These are phyloP conservation scores for Callyntrura guangdongensis DNA, from an alignment of 2,888 invertebrate genomes.

Conservation along the genomic window DNA sequence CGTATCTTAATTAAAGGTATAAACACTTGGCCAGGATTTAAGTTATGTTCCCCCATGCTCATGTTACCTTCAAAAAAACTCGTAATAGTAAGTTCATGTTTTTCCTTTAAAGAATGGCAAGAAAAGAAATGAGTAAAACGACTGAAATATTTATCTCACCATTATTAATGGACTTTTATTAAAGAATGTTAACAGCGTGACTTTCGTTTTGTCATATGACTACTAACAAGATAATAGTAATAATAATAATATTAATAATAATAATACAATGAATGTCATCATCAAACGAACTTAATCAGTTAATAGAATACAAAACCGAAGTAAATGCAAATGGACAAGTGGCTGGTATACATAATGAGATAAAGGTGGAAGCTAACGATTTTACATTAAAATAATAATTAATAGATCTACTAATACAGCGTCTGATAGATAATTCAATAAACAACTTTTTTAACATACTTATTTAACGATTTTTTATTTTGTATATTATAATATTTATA, in stretches of 20 bases:
- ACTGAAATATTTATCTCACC: constrained; percentile 34
- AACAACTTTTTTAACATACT: constrained; percentile 53
- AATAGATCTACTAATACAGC: constrained; percentile 52
- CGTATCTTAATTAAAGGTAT: no score
- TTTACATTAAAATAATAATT: constrained; percentile 48
- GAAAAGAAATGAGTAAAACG: neutral
- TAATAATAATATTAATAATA: neutral
- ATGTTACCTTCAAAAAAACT: neutral
- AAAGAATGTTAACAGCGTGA: constrained; percentile 76
- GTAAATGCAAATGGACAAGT: constrained; percentile 69
- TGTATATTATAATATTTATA: constrained; percentile 8
- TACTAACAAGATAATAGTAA: constrained; percentile 62
- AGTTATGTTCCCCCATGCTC: no score
- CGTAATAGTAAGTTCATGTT: neutral
- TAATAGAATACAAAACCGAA: constrained; percentile 63
- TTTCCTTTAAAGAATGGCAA: neutral
- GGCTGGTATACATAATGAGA: constrained; percentile 68
- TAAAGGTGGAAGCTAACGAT: constrained; percentile 57
- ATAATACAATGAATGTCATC: constrained; percentile 52
- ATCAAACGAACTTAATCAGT: constrained; percentile 49
- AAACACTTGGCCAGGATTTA: no score
- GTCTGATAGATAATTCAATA: constrained; percentile 40
- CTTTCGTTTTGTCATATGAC: constrained; percentile 70
- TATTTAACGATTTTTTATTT: constrained; percentile 44
- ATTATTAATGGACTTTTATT: constrained; percentile 48